Evolutionary conservation across 2,797 vertebrate species (phyloP), one percentile per base, ranked within the genome.

Genomic region (Urocyon cinereoargenteus): DNA sequence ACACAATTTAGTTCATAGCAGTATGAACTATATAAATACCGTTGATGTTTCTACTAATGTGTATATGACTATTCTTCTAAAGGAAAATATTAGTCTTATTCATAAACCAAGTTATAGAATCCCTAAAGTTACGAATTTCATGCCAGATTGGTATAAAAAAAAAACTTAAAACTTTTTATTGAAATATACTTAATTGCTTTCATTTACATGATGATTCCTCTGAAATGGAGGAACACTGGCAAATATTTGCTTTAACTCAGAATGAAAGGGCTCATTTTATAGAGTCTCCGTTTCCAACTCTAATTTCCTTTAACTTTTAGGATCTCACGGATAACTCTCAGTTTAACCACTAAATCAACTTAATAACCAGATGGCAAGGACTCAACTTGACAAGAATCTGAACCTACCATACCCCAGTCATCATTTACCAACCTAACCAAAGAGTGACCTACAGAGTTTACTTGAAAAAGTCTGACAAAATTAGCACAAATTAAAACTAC

Each of bases 271-370:
- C 34, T 90, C 45, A 57, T 78, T 94, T 49, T 90, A 31, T 84
- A 90, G 57, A 90, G 34, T n/a, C 36, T 84, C 22, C 61, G 31
- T 53, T 95, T 83, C 59, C 68, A 92, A 61, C 78, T 78, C 70
- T 68, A 51, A 64, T 59, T 61, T 82, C 24, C 75, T 49, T 70
- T 92, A 73, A 91, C 28, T 57, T 73, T 31, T 66, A 24, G 14
- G 49, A 77, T n/a, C 57, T 77, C 59, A 83, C 31, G 77, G 75
- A 88, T 59, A 82, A 88, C n/a, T 66, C 53, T 64, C 13, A 40
- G 59, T 51, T n/a, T 70, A 88, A 28, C 59, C 66, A 53, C 59
- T 28, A 57, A 61, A 88, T 53, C 34, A 81, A 24, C 26, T 12
- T 31, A 57, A 92, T 55, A 13, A 61, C 53, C 66, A 77, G 14